Base-by-base conservation (phyloP, 2,797 vertebrate genomes). In the Sebastes taczanowskii region DNA sequence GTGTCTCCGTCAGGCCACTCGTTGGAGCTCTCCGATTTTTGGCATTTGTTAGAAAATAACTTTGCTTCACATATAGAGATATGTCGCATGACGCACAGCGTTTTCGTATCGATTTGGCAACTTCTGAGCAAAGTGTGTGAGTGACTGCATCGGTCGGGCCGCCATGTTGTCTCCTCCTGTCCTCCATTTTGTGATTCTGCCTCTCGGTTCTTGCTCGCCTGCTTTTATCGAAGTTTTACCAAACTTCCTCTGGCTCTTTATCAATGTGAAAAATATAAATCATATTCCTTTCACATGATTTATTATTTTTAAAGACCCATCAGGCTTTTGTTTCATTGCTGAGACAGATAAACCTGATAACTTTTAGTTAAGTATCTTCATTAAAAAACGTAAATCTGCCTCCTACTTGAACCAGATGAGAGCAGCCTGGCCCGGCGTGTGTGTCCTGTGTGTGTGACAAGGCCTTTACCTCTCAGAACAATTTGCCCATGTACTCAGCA, bases 141-240 rank as follows among this genome's bases (percentile, higher is more conserved):
- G 85, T 85, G 82, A 86, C 74, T 86, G 80, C 83, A 74, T 85
- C 82, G 77, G 67, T 78, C 72, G 23, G 81, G 88, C 93, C 88
- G 88, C 95, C 95, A 95, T 96, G 94, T 96, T 96, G 92, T 95
- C 89, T 95, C 82, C 74, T 88, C 78, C 77, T 79, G 81, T 95
- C 95, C 95, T 94, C 96, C 96, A 96, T 96, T 96, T 96, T 96
- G 95, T 95, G 93, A 88, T 88, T 83, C 86, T 80, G 86, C 84
- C 84, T 79, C 81, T 88, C 80, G 11, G 70, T 76, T 90, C 71
- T 62, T 78, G 74, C 85, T 84, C 83, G 82, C 80, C 85, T 88
- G 77, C 53, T 78, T 69, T 60, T 53, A 71, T 85, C 64, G 30
- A 81, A 87, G 23, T 85, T 81, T 73, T 5, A 55, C 16, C 11